phyloP scores from a whole-genome alignment of 1,140 invertebrate genomes.

The Drosophila lowei region DNA sequence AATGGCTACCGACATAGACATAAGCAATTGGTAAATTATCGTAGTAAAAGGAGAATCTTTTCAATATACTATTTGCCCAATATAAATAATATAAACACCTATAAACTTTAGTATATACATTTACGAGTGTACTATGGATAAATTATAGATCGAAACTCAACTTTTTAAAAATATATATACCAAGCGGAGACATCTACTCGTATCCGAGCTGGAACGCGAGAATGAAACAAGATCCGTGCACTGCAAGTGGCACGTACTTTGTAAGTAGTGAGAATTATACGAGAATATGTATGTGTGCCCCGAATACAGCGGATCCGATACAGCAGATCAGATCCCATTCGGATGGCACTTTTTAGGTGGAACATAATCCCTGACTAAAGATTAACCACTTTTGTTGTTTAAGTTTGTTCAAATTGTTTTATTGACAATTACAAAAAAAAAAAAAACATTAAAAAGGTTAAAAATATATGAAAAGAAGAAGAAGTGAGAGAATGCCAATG shows the following conservation, averaged over 20 bases:
- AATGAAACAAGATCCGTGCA: constrained; percentile 41
- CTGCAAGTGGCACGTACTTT: constrained; percentile 65
- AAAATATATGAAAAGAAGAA: constrained; percentile 18
- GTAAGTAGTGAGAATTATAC: constrained; percentile 69
- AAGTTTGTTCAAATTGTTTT: constrained; percentile 74
- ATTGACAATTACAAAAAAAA: constrained; percentile 65
- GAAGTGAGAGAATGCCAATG: constrained; percentile 28
- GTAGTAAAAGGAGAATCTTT: constrained; percentile 5
- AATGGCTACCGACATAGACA: constrained; percentile 28
- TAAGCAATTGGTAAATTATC: constrained; percentile 27
- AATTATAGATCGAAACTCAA: constrained; percentile 23
- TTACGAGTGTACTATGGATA: constrained; percentile 3
- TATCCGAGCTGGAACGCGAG: neutral
- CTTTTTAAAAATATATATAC: constrained; percentile 8
- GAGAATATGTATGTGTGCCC: neutral
- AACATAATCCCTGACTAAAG: constrained; percentile 40
- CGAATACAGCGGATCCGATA: constrained; percentile 2
- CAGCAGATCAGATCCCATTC: neutral
- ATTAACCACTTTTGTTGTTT: constrained; percentile 64
- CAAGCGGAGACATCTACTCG: neutral
- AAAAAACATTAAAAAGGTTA: neutral
- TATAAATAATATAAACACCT: constrained; percentile 4
- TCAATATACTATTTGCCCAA: constrained; percentile 22
- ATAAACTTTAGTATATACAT: too few relatives aligned
- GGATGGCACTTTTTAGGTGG: constrained; percentile 20